Conservation (phyloP, 2,797 vertebrate species). For the Hylomyscus alleni region DNA sequence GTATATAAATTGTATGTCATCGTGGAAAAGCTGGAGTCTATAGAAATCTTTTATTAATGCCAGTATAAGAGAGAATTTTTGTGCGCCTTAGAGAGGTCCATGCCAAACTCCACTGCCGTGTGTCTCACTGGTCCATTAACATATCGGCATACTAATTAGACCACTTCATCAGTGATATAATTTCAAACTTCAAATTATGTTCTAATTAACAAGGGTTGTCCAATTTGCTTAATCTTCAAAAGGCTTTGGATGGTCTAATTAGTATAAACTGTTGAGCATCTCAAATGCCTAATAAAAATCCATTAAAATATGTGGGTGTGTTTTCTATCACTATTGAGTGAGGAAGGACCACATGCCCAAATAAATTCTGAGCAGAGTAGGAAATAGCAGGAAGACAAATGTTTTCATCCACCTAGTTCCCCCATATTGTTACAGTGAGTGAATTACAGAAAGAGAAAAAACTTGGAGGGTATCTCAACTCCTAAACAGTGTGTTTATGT, state of each 20-base stretch:
- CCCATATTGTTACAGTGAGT: neutral
- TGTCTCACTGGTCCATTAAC: slow-evolving; percentile 93
- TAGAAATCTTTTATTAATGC: slow-evolving; percentile 92
- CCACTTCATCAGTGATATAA: slow-evolving; percentile 93
- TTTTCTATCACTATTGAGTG: slow-evolving; percentile 52
- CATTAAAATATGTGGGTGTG: slow-evolving; percentile 70
- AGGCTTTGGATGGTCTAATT: slow-evolving; percentile 91
- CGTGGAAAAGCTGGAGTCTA: slow-evolving; percentile 89
- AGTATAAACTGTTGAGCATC: slow-evolving; percentile 89
- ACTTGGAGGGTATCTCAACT: slow-evolving; percentile 35
- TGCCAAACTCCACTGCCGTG: slow-evolving; percentile 89
- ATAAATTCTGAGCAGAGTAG: neutral
- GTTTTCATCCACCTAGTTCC: neutral
- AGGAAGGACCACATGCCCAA: slow-evolving; percentile 26
- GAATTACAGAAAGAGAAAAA: slow-evolving; percentile 52
- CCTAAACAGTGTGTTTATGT: slow-evolving; percentile 67
- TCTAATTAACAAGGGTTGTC: slow-evolving; percentile 96
- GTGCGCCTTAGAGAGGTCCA: slow-evolving; percentile 90
- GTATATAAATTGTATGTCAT: slow-evolving; percentile 90
- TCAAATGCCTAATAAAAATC: slow-evolving; percentile 87
- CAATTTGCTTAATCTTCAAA: slow-evolving; percentile 94
- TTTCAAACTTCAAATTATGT: slow-evolving; percentile 95
- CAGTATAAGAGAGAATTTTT: slow-evolving; percentile 89
- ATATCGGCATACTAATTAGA: slow-evolving; percentile 95
- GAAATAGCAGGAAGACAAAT: slow-evolving; percentile 7